A percentile compares a stretch with the other conserved stretches of the same genome.
Evolutionary conservation across 2,113 vertebrate species (phyloP).

Genomic region (Lasiurus borealis): DNA sequence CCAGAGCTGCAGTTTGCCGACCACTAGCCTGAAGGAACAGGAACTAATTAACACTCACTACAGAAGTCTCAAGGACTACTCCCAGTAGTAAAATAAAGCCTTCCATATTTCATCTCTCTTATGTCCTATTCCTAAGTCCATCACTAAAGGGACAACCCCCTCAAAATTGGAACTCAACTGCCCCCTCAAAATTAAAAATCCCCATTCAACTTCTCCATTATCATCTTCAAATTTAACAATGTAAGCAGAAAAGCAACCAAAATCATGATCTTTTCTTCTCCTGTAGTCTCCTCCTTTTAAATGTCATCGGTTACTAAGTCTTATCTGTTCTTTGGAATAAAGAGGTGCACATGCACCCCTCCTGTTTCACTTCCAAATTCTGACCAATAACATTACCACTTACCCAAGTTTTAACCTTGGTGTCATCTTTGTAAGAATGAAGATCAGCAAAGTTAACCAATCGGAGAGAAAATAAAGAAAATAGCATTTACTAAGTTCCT

Average conservation of each 20-base stretch:
- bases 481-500: background rate
- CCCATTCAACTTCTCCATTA: background rate
- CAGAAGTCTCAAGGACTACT: background rate
- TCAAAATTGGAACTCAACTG: background rate
- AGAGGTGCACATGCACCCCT: background rate
- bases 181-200: background rate
- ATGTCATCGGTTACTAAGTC: background rate
- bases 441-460: conserved; percentile 15
- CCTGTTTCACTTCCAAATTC: conserved; percentile 24
- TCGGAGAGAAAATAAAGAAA: background rate
- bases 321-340: background rate
- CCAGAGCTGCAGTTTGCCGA: too few relatives aligned
- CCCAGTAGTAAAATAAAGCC: background rate
- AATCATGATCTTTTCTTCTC: background rate
- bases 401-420: background rate
- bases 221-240: background rate
- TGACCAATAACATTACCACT: background rate
- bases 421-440: conserved; percentile 10
- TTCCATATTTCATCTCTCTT: background rate
- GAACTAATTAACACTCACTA: background rate
- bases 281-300: background rate
- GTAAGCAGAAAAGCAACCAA: conserved; percentile 10
- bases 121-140: background rate
- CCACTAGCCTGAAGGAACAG: background rate
- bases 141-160: background rate